Conservation (phyloP, 2,888 invertebrate species). For the Megalurothrips usitatus region DNA sequence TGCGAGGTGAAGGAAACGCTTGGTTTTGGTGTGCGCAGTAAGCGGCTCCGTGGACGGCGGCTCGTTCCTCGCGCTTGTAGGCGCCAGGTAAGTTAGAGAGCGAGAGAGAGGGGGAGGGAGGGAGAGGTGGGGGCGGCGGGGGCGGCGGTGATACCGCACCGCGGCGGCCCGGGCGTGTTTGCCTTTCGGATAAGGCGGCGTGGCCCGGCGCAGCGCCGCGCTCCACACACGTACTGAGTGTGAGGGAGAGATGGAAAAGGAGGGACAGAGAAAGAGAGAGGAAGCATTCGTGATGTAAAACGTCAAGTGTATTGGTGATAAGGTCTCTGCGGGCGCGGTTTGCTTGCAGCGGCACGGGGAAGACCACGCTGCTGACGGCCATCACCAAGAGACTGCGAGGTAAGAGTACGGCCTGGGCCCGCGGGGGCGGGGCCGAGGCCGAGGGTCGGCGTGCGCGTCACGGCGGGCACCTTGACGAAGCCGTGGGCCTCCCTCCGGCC, state of each 20-base stretch:
- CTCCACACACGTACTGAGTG: not conserved
- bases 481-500: too few species aligned
- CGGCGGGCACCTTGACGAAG: too few species aligned
- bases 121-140: not conserved
- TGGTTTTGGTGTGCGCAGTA: not conserved
- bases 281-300: too few species aligned
- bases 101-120: too few species aligned
- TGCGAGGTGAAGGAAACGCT: not conserved
- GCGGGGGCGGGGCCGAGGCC: too few species aligned
- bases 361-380: slow-evolving; percentile 37
- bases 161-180: not conserved
- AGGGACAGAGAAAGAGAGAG: not conserved
- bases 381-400: slow-evolving; percentile 36
- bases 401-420: too few species aligned
- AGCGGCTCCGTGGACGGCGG: slow-evolving; percentile 18
- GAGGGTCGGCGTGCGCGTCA: too few species aligned
- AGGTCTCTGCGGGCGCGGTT: not conserved
- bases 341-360: slow-evolving; percentile 37
- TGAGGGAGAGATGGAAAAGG: not conserved
- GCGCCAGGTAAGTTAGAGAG: not conserved
- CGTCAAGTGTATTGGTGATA: not conserved
- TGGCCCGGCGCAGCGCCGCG: not conserved
- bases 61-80: slow-evolving; percentile 12
- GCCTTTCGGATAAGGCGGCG: slow-evolving; percentile 1
- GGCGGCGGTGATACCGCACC: not conserved